phyloP scores from a whole-genome alignment of 1,140 invertebrate genomes.

The Diabrotica undecimpunctata region DNA sequence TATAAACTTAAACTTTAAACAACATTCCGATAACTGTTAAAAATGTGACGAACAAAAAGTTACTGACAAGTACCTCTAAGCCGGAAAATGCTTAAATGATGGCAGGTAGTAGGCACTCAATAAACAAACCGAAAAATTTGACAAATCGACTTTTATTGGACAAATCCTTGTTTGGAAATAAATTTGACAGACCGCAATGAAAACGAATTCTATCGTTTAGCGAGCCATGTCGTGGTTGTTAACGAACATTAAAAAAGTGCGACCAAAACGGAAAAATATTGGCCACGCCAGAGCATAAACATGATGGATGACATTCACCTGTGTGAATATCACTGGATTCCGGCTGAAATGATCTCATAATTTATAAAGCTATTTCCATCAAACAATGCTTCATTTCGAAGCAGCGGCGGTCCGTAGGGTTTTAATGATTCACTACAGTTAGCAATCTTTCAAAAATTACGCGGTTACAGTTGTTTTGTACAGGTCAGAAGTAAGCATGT shows the following conservation, averaged over 20 bases:
- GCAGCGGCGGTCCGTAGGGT: background rate
- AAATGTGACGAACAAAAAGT: too few relatives aligned
- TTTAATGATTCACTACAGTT: background rate
- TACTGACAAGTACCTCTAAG: too few relatives aligned
- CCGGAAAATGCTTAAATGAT: too few relatives aligned
- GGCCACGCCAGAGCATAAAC: conserved; percentile 19
- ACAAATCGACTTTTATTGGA: background rate
- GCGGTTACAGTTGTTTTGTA: too few relatives aligned
- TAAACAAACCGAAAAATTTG: background rate
- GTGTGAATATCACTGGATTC: conserved; percentile 38
- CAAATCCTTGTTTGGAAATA: background rate
- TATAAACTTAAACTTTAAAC: too few relatives aligned
- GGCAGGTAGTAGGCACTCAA: background rate
- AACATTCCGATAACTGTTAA: too few relatives aligned
- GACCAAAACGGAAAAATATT: conserved; percentile 10
- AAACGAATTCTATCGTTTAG: conserved; percentile 12
- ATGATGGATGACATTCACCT: conserved; percentile 38
- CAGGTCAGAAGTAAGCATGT: too few relatives aligned
- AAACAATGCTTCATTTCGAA: conserved; percentile 41
- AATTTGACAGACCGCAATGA: conserved; percentile 5
- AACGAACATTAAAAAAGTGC: conserved; percentile 24
- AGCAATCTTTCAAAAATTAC: too few relatives aligned
- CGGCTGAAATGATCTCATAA: conserved; percentile 39
- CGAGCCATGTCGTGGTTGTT: conserved; percentile 10
- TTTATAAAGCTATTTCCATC: conserved; percentile 41